Evolutionary conservation across 2,797 vertebrate species (phyloP).

Genomic region (Danionella dracula): DNA sequence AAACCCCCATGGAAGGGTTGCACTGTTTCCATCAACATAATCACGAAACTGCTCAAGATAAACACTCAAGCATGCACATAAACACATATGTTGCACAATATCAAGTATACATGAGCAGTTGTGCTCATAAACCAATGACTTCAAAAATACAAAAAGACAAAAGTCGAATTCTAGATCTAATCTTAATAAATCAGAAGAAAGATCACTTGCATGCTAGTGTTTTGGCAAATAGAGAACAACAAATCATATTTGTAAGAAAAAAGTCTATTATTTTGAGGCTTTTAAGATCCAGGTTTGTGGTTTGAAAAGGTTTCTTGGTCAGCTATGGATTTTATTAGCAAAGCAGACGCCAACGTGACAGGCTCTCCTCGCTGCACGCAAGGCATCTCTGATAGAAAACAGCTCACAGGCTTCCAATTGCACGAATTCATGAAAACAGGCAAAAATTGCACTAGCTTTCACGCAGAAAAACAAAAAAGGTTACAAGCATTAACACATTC

Average conservation of each 20-base stretch:
- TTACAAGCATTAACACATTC: too few relatives aligned
- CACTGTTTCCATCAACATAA: constrained; percentile 39
- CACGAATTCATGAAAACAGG: too few relatives aligned
- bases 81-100: constrained; percentile 12
- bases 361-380: background rate
- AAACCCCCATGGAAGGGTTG: constrained; percentile 38
- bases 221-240: too few relatives aligned
- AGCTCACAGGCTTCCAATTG: background rate
- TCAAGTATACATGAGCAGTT: background rate
- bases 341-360: constrained; percentile 15
- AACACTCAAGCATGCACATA: constrained; percentile 7
- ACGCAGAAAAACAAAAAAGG: too few relatives aligned
- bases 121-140: background rate
- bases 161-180: too few relatives aligned
- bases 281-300: background rate
- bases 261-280: background rate
- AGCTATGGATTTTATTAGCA: constrained; percentile 23
- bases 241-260: too few relatives aligned
- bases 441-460: too few relatives aligned
- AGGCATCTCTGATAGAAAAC: background rate
- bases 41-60: constrained; percentile 32
- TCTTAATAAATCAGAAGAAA: too few relatives aligned
- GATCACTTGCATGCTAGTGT: too few relatives aligned
- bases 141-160: too few relatives aligned
- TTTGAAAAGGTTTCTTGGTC: constrained; percentile 29